A percentile compares a stretch with the other conserved stretches of the same genome.
Evolutionary conservation across 2,797 vertebrate species (phyloP).

Genomic region (Sebastes hubbsi): DNA sequence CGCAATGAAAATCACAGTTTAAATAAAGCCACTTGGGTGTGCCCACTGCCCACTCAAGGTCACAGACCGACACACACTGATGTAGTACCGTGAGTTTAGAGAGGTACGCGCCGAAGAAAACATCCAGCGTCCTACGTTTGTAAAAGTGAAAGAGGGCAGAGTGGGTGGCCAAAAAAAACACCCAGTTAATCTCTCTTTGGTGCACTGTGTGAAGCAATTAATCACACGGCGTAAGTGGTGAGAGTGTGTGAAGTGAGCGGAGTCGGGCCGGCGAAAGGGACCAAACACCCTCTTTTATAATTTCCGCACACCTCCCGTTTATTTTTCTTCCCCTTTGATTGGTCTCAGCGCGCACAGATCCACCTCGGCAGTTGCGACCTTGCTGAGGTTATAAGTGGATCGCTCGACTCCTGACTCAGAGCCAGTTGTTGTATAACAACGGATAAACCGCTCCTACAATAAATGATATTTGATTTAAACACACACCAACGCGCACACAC

Average conservation of each 20-base stretch:
- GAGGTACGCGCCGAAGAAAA: neutral
- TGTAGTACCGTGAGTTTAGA: neutral
- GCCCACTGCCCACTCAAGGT: constrained; percentile 20
- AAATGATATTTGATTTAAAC: constrained; percentile 58
- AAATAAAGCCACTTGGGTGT: neutral
- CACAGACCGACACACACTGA: neutral
- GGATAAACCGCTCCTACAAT: constrained; percentile 47
- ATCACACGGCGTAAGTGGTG: constrained; percentile 42
- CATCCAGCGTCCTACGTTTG: neutral
- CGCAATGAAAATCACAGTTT: constrained; percentile 10
- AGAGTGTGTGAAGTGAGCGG: constrained; percentile 25
- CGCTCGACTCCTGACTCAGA: constrained; percentile 52
- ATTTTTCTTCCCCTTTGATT: constrained; percentile 32
- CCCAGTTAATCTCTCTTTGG: constrained; percentile 45
- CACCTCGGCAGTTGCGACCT: constrained; percentile 58
- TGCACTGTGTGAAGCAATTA: constrained; percentile 44
- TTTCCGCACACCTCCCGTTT: constrained; percentile 28
- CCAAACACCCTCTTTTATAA: constrained; percentile 36
- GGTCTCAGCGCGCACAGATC: constrained; percentile 29
- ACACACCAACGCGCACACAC: constrained; percentile 8
- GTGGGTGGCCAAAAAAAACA: constrained; percentile 22
- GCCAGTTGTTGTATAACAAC: constrained; percentile 62
- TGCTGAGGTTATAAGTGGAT: constrained; percentile 56
- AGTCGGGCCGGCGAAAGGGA: constrained; percentile 14
- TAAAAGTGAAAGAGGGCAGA: neutral